These are phyloP conservation scores for Orthonychiurus folsomi DNA, from an alignment of 2,888 invertebrate species.

Conservation along the genomic window DNA sequence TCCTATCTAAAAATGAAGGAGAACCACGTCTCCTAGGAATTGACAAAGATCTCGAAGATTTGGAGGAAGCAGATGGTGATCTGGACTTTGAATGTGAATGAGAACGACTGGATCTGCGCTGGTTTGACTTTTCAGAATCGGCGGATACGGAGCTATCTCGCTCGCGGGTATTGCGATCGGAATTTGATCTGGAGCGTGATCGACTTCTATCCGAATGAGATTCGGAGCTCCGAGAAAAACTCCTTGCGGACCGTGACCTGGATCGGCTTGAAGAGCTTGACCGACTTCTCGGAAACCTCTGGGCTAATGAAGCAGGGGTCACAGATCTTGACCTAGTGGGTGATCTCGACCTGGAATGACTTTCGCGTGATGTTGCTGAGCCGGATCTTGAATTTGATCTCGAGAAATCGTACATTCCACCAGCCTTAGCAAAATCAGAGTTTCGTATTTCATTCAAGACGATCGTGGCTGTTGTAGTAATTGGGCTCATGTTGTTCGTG, in stretches of 20 bases:
- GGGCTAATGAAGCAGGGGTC: background rate
- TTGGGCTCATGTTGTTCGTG: background rate
- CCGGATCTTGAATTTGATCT: conserved; percentile 4
- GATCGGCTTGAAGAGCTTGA: conserved; percentile 2
- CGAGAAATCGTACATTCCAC: background rate
- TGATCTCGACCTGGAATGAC: conserved; percentile 3
- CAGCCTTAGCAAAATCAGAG: background rate
- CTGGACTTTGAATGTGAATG: conserved; percentile 29
- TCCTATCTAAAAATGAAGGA: conserved; percentile 83
- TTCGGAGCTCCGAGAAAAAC: background rate
- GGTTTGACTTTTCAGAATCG: background rate
- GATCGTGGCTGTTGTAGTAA: background rate
- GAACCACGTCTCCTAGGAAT: conserved; percentile 87
- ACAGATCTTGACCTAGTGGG: conserved; percentile 3
- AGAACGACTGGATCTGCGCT: conserved; percentile 7
- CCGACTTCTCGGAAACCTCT: background rate
- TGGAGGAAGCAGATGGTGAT: conserved; percentile 24
- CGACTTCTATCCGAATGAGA: conserved; percentile 2
- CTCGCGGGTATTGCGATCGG: background rate
- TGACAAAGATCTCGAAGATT: conserved; percentile 64
- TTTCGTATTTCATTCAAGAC: background rate
- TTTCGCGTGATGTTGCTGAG: background rate
- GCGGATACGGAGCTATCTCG: no score
- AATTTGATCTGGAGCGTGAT: conserved; percentile 10
- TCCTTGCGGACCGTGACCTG: background rate